These are phyloP conservation scores for Gadopsis marmoratus DNA, from an alignment of 2,797 vertebrate genomes.

Conservation along the genomic window DNA sequence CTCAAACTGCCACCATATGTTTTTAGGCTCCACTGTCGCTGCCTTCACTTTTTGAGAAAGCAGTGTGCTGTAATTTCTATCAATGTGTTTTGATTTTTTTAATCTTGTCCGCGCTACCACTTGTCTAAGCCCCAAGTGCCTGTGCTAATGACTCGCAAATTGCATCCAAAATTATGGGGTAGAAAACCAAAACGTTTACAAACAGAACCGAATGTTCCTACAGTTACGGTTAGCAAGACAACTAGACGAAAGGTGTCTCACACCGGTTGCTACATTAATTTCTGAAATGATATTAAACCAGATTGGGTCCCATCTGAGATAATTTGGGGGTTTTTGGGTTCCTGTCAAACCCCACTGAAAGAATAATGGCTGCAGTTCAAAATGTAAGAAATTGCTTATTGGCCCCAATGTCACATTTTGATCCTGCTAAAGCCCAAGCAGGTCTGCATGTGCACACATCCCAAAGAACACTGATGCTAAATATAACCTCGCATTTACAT, in stretches of 20 bases:
- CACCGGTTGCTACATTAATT: background rate
- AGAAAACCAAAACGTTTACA: background rate
- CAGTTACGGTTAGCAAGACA: background rate
- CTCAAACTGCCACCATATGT: background rate
- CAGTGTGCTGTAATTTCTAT: background rate
- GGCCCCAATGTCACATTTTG: slow-evolving; percentile 3
- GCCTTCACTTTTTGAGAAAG: background rate
- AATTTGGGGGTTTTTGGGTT: background rate
- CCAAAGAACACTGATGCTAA: slow-evolving; percentile 36
- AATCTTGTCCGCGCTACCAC: too few species aligned
- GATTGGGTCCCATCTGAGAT: background rate
- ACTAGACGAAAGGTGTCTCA: background rate
- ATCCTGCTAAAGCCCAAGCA: background rate
- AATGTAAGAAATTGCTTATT: slow-evolving; percentile 4
- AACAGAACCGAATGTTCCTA: background rate
- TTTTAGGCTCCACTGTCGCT: background rate
- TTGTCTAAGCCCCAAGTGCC: background rate
- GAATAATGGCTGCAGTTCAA: background rate
- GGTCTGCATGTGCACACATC: background rate
- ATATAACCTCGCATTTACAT: slow-evolving; percentile 47
- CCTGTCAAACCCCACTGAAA: background rate
- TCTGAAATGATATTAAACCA: background rate
- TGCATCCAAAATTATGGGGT: background rate
- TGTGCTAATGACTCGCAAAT: background rate
- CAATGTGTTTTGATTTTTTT: background rate